Evolutionary conservation across 1,140 invertebrate species (phyloP).

Genomic region (Drosophila sp.): DNA sequence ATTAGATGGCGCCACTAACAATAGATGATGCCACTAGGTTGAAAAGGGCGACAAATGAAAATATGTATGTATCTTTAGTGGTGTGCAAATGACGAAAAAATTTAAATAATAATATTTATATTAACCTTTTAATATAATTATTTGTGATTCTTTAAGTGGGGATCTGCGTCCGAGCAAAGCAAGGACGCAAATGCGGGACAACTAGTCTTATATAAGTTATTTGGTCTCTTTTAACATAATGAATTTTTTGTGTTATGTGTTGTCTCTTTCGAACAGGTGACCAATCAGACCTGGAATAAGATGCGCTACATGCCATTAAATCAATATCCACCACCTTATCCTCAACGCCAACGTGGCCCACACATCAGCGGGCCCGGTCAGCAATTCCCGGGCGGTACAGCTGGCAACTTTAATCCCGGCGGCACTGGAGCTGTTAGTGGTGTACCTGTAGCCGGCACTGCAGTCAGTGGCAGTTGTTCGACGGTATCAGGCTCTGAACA

Average conservation of each 20-base stretch:
- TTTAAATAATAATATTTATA: too few relatives aligned
- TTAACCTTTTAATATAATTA: too few relatives aligned
- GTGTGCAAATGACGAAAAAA: too few relatives aligned
- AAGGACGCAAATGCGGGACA: too few relatives aligned
- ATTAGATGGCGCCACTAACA: too few relatives aligned
- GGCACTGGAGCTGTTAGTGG: conserved; percentile 54
- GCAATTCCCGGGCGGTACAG: conserved; percentile 63
- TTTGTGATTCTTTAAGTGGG: too few relatives aligned
- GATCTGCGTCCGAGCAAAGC: too few relatives aligned
- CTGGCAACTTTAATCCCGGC: conserved; percentile 71
- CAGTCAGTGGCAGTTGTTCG: conserved; percentile 77
- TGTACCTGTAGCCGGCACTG: conserved; percentile 56
- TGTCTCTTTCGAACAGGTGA: conserved; percentile 51
- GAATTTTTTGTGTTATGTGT: background rate
- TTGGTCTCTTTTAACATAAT: background rate
- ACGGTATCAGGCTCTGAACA: conserved; percentile 77
- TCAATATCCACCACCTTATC: conserved; percentile 82
- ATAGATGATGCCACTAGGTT: too few relatives aligned
- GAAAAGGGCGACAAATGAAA: too few relatives aligned
- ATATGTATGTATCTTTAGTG: too few relatives aligned
- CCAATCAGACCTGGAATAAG: conserved; percentile 78
- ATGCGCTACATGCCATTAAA: conserved; percentile 80
- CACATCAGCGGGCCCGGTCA: conserved; percentile 79
- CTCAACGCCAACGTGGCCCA: conserved; percentile 84
- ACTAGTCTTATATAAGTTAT: background rate